Evolutionary conservation across 2,113 vertebrate genomes (phyloP), one percentile per base, ranked within the genome.

Genomic region (Lepus europaeus): DNA sequence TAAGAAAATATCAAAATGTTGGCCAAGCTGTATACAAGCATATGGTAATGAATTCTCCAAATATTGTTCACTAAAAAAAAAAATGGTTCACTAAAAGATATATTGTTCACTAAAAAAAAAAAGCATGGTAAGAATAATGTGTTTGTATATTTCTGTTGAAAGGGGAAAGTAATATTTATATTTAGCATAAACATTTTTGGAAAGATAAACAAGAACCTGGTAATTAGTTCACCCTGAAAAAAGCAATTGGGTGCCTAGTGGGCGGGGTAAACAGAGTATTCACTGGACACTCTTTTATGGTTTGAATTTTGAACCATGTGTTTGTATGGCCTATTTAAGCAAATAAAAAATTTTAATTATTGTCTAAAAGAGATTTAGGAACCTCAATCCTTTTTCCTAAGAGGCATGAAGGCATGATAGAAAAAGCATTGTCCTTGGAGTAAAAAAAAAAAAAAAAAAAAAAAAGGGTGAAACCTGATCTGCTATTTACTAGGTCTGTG

Each of bases 401-500:
- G 39, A 92, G 79, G n/a, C 49, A 84, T 78, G 45, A 14, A 89
- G 77, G 5, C 74, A 17, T 45, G 91, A 89, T 12, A 93, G 64
- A 95, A 91, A 91, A 23, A 49, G 20, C 10, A 85, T 20, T 95
- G 77, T 88, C 93, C 88, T 53, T 9, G 5, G 36, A 87, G 45
- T 76, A 4, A 10, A 11, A 72, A 61, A 82, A 74, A 9, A 61
- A 61, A 23, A 39, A 45, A 80, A 61, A 9, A 61, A 61, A 23
- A 39, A 45, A 80, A 61, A 68, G 59, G 20, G 79, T 56, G 59
- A 94, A 93, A 96, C 59, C 29, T 85, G 53, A 3, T 93, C 53
- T 91, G 64, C 66, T 94, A 59, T 33, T 91, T 89, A 72, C 25
- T 90, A 92, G 23, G 68, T 96, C 31, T 94, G 61, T 94, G 76